Evolutionary conservation across 2,113 vertebrate genomes (phyloP), one percentile per base, ranked within the genome.

Genomic region (Scomber colias): DNA sequence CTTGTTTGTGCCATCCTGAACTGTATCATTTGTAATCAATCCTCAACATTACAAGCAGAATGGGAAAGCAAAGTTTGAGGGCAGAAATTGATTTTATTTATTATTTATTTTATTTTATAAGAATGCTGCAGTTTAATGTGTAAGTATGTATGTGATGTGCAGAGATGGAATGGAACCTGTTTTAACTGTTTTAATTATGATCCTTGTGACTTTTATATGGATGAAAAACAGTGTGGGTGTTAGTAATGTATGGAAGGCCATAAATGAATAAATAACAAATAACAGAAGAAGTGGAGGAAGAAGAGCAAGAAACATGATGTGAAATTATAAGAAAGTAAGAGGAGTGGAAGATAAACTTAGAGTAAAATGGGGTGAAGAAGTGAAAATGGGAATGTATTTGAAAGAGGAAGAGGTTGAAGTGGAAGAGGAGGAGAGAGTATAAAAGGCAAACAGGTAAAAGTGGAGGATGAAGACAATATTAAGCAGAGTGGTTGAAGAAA

Each of bases 1-100:
- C 55, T 63, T 57, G 30, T 79, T 82, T 80, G 45, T 77, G 83
- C 61, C 68, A 66, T 19, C 44, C 53, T 19, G 56, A 82, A 85
- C 64, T 77, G 46, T 35, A 51, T 55, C 19, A 74, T 71, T 81
- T 73, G 51, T 71, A 67, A 62, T 79, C 77, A 81, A 14, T 1
- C 65, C 54, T 63, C 27, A 74, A 12, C 15, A 80, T 72, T 64
- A 49, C 27, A 68, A 66, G 19, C 24, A 64, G 30, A 77, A 50
- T 11, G 15, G 11, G 14, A 53, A 72, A 17, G 24, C 40, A 40
- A 70, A 66, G 27, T 16, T 19, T 50, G 61, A 11, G 16, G 17
- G 7, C 5, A 61, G 21, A 24, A 31, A 45, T 2, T 1, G 1
- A 27, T 27, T 27, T 27, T 27, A 30, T 51, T 21, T 21, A 21